Percentiles rank a stretch among this genome's conserved stretches.
Evolutionary conservation across 2,113 vertebrate species (phyloP).

Genomic region (Lichenostomus cassidix): DNA sequence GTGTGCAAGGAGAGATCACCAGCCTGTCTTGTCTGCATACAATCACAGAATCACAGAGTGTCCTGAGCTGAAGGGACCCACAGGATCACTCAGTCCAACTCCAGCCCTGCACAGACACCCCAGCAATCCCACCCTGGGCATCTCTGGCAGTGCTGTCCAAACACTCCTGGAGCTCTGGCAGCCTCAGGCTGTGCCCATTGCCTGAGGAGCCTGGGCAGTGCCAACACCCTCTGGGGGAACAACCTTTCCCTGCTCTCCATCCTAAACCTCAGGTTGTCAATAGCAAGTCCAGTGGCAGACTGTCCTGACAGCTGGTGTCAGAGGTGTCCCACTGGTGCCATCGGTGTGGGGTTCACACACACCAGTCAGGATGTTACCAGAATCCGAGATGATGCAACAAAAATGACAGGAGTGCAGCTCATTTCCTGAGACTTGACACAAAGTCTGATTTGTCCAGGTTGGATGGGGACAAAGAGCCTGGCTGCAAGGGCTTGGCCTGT

Average conservation of each 20-base stretch:
- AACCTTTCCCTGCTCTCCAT: rapidly evolving
- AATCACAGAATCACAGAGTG: rapidly evolving
- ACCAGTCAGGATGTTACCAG: background rate
- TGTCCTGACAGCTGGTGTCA: background rate
- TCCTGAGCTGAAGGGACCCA: background rate
- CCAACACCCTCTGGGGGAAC: background rate
- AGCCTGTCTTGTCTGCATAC: background rate
- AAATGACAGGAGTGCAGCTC: background rate
- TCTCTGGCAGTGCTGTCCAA: background rate
- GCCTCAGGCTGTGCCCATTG: background rate
- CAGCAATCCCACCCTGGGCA: background rate
- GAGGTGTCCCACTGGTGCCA: background rate
- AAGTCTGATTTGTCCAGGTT: background rate
- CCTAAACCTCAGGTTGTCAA: background rate
- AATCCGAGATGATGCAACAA: background rate
- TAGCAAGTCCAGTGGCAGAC: background rate
- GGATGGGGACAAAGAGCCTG: background rate
- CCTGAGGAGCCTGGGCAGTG: background rate
- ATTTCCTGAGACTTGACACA: background rate
- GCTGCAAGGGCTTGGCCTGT: background rate
- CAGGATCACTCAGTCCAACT: rapidly evolving
- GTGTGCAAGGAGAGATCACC: background rate
- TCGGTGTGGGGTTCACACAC: background rate
- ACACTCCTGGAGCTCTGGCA: background rate
- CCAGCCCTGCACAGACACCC: background rate